These are phyloP conservation scores for Sarcophaga variegata DNA, from an alignment of 2,888 invertebrate species.

Conservation along the genomic window DNA sequence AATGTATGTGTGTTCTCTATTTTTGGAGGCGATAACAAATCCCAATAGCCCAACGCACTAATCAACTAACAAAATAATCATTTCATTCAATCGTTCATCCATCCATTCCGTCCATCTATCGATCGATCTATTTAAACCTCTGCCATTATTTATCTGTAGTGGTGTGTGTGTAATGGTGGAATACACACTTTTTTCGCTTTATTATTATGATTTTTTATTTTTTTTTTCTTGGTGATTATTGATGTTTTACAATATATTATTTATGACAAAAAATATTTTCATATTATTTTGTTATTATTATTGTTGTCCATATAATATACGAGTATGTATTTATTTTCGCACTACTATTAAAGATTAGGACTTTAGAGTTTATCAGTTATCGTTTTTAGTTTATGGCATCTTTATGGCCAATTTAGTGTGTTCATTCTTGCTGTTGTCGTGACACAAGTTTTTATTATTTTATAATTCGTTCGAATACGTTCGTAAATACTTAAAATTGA, in stretches of 20 bases:
- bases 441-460: background rate
- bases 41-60: constrained; percentile 29
- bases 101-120: background rate
- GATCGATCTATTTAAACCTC: constrained; percentile 14
- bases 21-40: constrained; percentile 41
- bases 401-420: background rate
- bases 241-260: background rate
- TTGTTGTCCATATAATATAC: background rate
- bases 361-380: background rate
- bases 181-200: background rate
- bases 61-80: background rate
- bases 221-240: background rate
- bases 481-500: constrained; percentile 22
- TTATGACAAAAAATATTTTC: constrained; percentile 25
- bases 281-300: background rate
- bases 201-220: background rate
- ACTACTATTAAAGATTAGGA: constrained; percentile 1
- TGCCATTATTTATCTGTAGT: background rate
- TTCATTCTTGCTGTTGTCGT: background rate
- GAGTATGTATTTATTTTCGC: background rate
- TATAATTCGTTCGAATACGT: background rate
- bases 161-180: background rate
- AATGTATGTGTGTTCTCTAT: constrained; percentile 27
- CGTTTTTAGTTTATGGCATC: constrained; percentile 8
- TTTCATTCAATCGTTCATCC: background rate